phyloP scores from a whole-genome alignment of 2,888 invertebrate genomes.

The Drosophila anomelani region DNA sequence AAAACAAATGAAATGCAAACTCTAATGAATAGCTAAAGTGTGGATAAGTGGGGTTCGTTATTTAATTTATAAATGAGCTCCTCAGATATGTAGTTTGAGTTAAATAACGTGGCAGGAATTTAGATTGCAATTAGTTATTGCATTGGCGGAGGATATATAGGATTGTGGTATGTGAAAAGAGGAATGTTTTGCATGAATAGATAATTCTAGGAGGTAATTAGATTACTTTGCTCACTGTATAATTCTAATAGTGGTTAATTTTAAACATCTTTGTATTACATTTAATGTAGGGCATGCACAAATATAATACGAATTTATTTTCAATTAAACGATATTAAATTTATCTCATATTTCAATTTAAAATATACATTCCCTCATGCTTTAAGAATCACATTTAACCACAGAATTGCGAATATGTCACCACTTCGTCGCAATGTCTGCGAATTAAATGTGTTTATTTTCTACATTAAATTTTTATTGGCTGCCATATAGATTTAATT shows the following conservation, averaged over 20 bases:
- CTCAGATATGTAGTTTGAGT: neutral
- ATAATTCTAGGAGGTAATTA: no score
- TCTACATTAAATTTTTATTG: neutral
- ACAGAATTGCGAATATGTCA: neutral
- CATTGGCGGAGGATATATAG: neutral
- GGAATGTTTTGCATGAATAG: neutral
- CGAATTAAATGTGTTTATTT: conserved; percentile 13
- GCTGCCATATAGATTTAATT: conserved; percentile 25
- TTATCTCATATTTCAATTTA: neutral
- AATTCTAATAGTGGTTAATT: neutral
- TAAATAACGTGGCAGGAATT: neutral
- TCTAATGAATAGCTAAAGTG: conserved; percentile 4
- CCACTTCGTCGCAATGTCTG: neutral
- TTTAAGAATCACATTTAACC: neutral
- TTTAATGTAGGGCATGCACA: neutral
- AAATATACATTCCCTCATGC: neutral
- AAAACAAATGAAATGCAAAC: conserved; percentile 16
- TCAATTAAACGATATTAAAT: neutral
- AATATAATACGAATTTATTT: no score
- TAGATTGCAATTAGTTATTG: neutral
- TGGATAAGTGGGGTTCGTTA: conserved; percentile 6
- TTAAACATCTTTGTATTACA: neutral
- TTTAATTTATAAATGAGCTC: conserved; percentile 1
- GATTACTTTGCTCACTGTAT: neutral
- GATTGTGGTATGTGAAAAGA: neutral